Base-by-base conservation (phyloP, 2,888 invertebrate species). In the Cephus rjabovi region DNA sequence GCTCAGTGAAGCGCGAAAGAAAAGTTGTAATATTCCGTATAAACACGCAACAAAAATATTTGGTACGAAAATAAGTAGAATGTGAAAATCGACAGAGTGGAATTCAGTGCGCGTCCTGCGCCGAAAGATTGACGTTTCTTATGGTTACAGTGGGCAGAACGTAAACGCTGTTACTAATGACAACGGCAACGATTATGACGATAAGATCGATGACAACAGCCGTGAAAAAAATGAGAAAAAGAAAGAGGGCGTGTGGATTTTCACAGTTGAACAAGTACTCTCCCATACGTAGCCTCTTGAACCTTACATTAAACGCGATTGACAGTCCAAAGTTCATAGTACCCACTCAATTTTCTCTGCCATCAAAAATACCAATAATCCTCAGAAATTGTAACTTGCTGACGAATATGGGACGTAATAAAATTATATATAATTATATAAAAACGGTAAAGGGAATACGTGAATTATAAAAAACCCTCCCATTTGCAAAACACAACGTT, bases 1-100 rank as follows among this genome's bases (percentile, higher is more conserved):
- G 76, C 79, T 75, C 75, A 77, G 79, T 75, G 69, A 79, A 79
- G 81, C 78, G 83, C 73, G 78, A 76, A 76, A 75, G 77, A 79
- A 79, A 77, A 68, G 79, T 56, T 75, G 75, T 77, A 77, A 77
- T 77, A 77, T 77, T 77, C 71, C 75, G 40, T 35, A 75, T 77
- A 77, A 77, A 77, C 77, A 77, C 71, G 75, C 70, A 75, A 75
- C 69, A 40, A 75, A 75, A 75, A 77, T 75, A 75, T 75, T 77
- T 71, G 75, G 70, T 70, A 77, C 75, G 71, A 70, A 77, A 70
- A 75, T 69, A 77, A 35, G 75, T 75, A 68, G 75, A 74, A 77
- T 34, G 77, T 75, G 77, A 77, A 75, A 77, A 77, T 71, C 75
- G 77, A 77, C 77, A 70, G 70, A 34, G 33, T 40, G 69, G 77